Evolutionary conservation across 2,113 vertebrate species (phyloP).

Genomic region (Prietella phreatophila): DNA sequence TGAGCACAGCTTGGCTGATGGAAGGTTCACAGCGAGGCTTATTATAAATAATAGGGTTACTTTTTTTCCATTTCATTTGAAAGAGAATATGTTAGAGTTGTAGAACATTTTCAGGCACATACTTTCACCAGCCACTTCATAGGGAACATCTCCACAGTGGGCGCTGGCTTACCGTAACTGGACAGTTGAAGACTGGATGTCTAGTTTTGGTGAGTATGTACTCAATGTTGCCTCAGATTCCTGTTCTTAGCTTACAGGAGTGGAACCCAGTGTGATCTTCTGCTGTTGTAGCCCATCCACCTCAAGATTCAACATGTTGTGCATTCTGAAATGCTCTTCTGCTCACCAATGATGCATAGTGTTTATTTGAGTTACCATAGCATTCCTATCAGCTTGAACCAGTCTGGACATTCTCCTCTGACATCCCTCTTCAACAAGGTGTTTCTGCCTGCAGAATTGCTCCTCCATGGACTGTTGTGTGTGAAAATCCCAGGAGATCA

Average conservation of each 20-base stretch:
- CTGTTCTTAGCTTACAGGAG: neutral
- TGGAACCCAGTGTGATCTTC: neutral
- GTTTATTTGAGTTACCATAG: neutral
- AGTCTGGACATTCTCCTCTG: neutral
- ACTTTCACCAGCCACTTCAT: neutral
- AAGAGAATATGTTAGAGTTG: neutral
- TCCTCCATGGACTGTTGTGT: neutral
- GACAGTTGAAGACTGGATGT: neutral
- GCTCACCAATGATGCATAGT: neutral
- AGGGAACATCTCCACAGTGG: neutral
- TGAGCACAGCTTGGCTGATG: slow-evolving; percentile 54
- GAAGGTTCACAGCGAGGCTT: neutral
- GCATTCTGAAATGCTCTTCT: neutral
- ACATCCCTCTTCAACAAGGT: neutral
- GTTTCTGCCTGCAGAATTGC: neutral
- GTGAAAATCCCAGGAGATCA: neutral
- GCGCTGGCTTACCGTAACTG: neutral
- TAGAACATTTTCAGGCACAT: neutral
- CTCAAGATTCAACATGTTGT: neutral
- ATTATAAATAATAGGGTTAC: neutral
- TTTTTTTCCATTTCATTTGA: neutral
- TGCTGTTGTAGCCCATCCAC: neutral
- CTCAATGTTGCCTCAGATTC: neutral
- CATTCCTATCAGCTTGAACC: neutral
- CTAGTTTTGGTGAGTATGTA: neutral